phyloP scores from a whole-genome alignment of 2,888 invertebrate genomes.

The Diaperis boleti region DNA sequence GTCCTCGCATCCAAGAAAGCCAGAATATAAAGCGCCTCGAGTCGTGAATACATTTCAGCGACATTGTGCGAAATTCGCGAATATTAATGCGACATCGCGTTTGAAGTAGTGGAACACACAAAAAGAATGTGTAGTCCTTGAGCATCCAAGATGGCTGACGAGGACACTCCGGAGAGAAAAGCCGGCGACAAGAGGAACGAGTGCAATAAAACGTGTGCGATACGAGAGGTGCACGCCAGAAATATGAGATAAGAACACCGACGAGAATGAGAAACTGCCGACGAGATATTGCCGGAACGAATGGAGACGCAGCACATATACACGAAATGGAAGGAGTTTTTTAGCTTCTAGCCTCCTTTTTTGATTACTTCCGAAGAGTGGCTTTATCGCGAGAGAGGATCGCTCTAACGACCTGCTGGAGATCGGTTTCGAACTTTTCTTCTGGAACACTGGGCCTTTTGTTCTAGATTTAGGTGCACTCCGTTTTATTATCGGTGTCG shows the following conservation, averaged over 20 bases:
- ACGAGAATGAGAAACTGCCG: conserved; percentile 54
- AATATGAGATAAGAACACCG: conserved; percentile 59
- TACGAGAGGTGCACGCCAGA: conserved; percentile 60
- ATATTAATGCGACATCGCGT: conserved; percentile 47
- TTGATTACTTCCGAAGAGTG: conserved; percentile 51
- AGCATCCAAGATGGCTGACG: conserved; percentile 59
- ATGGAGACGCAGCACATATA: conserved; percentile 36
- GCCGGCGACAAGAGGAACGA: conserved; percentile 57
- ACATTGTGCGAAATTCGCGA: conserved; percentile 46
- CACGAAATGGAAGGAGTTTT: conserved; percentile 30
- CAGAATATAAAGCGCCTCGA: conserved; percentile 43
- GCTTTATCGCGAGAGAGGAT: conserved; percentile 47
- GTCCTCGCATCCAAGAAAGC: conserved; percentile 41
- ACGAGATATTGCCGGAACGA: conserved; percentile 50
- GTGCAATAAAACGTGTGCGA: conserved; percentile 62
- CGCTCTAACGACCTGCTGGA: conserved; percentile 43
- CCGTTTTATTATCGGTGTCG: background rate
- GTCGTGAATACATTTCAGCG: conserved; percentile 46
- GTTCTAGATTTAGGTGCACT: background rate
- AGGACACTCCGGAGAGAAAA: conserved; percentile 55
- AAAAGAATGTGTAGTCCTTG: conserved; percentile 49
- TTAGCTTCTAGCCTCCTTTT: conserved; percentile 41
- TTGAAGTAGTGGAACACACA: conserved; percentile 44
- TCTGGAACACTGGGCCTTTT: background rate
- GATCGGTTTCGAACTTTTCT: conserved; percentile 41